phyloP scores from a whole-genome alignment of 2,797 vertebrate species.

The Sphenodon punctatus region DNA sequence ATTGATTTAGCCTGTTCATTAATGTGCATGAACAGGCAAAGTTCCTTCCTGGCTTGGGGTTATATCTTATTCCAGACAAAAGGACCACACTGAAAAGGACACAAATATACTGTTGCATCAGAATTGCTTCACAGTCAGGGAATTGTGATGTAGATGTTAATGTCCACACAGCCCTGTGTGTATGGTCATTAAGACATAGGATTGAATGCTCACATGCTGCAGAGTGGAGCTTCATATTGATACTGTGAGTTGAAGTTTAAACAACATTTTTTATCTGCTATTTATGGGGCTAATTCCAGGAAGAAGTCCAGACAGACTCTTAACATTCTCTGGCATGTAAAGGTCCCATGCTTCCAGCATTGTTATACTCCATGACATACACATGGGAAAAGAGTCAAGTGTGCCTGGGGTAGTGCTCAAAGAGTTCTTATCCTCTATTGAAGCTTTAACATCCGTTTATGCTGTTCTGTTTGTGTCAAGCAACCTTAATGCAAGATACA shows the following conservation, averaged over 20 bases:
- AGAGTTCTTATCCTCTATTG: too few relatives aligned
- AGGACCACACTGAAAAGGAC: background rate
- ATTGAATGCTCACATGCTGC: background rate
- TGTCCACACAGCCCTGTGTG: background rate
- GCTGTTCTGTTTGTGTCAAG: too few relatives aligned
- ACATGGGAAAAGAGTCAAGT: too few relatives aligned
- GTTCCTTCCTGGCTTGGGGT: conserved; percentile 30
- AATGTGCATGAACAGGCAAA: conserved; percentile 37
- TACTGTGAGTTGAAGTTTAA: too few relatives aligned
- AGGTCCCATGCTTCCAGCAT: background rate
- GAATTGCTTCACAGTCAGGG: background rate
- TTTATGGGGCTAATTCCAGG: background rate
- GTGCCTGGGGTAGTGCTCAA: too few relatives aligned
- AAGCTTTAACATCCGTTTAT: too few relatives aligned
- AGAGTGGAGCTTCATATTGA: rapidly evolving
- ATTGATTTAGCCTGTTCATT: conserved; percentile 59
- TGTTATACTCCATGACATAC: too few relatives aligned
- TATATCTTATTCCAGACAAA: conserved; percentile 18
- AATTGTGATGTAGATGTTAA: background rate
- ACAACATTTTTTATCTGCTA: too few relatives aligned
- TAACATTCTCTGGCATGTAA: background rate
- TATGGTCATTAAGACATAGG: background rate
- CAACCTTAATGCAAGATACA: too few relatives aligned
- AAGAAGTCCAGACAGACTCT: background rate
- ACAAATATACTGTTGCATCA: rapidly evolving